These are phyloP conservation scores for Brachyptera putata DNA, from an alignment of 2,888 invertebrate genomes.

Conservation along the genomic window DNA sequence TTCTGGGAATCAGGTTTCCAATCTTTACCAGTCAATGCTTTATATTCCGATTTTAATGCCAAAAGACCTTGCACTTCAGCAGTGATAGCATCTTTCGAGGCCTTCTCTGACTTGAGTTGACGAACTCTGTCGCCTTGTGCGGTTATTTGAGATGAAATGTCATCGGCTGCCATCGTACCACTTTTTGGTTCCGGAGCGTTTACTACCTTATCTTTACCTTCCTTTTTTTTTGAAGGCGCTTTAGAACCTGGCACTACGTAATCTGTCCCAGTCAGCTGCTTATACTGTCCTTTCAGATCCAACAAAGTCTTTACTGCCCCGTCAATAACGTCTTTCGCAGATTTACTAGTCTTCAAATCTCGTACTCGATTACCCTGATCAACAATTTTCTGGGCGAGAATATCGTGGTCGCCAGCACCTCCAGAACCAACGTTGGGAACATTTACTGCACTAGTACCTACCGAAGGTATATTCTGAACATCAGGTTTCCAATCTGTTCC, in stretches of 20 bases:
- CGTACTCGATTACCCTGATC: constrained; percentile 60
- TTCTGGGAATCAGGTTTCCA: constrained; percentile 43
- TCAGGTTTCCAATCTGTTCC: constrained; percentile 58
- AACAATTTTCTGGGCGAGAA: constrained; percentile 46
- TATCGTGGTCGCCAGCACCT: constrained; percentile 40
- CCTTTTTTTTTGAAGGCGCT: too few relatives aligned
- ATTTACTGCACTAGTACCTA: constrained; percentile 40
- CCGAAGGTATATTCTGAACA: too few relatives aligned
- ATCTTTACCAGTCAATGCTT: constrained; percentile 53
- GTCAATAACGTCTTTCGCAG: constrained; percentile 51
- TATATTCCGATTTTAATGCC: constrained; percentile 55
- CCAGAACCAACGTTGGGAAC: neutral
- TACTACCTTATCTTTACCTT: too few relatives aligned
- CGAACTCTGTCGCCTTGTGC: constrained; percentile 60
- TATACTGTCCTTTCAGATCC: constrained; percentile 55
- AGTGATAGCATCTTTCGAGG: constrained; percentile 51
- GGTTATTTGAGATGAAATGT: constrained; percentile 47
- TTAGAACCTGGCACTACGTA: too few relatives aligned
- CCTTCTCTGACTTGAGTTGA: constrained; percentile 54
- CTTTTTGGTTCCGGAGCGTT: too few relatives aligned
- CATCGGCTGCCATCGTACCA: too few relatives aligned
- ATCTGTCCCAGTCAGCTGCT: constrained; percentile 54
- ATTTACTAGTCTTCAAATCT: constrained; percentile 54
- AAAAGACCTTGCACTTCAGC: constrained; percentile 54
- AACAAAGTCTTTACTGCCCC: constrained; percentile 54